Percentiles rank a stretch among this genome's conserved stretches.
phyloP scores from a whole-genome alignment of 2,113 vertebrate species.

The Ceyx cyanopectus region DNA sequence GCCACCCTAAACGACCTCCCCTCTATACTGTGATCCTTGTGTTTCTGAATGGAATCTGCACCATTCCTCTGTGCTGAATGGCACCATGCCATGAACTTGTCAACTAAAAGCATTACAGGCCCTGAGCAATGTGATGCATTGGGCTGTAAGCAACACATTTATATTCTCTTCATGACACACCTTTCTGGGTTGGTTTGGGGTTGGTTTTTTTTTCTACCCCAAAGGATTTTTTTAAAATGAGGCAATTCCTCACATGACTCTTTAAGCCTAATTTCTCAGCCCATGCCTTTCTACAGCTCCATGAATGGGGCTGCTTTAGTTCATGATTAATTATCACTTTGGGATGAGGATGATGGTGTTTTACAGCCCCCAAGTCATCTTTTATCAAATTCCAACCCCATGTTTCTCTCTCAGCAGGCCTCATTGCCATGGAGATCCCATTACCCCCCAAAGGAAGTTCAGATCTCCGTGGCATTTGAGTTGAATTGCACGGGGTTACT shows the following conservation, averaged over 20 bases:
- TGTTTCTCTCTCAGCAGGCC: constrained; percentile 66
- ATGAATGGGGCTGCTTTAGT: not conserved
- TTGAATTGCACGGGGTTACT: not conserved
- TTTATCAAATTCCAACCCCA: constrained; percentile 63
- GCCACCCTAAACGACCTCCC: not conserved
- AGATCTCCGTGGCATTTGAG: constrained; percentile 37
- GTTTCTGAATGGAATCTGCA: not conserved
- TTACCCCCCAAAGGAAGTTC: constrained; percentile 55
- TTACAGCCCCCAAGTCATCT: constrained; percentile 47
- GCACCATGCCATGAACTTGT: constrained; percentile 13
- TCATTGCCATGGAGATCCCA: constrained; percentile 63
- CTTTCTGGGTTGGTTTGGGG: not conserved
- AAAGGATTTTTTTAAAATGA: not conserved
- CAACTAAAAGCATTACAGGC: not conserved
- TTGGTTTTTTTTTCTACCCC: not conserved
- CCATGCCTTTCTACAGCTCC: not conserved
- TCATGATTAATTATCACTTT: constrained; percentile 27
- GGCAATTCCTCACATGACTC: not conserved
- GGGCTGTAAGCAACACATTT: constrained; percentile 16
- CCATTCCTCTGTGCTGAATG: not conserved
- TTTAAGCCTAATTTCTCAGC: constrained; percentile 1
- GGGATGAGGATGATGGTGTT: constrained; percentile 42
- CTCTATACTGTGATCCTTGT: not conserved
- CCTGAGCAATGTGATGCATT: not conserved
- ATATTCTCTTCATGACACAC: constrained; percentile 16